Base-by-base conservation (phyloP, 2,797 vertebrate genomes). In the Acanthornis magna region DNA sequence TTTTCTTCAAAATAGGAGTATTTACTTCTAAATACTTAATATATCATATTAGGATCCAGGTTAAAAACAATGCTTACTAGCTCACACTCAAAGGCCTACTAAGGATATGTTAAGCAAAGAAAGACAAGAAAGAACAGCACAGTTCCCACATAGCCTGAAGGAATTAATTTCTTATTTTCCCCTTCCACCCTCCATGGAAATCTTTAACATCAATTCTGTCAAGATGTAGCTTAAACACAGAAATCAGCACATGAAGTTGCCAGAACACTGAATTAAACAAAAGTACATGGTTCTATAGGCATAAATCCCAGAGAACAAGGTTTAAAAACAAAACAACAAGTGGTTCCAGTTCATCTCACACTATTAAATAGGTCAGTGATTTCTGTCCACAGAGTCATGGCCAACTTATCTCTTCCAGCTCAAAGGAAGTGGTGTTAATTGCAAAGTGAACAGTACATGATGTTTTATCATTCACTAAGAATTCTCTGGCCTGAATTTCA, bases 401-500 rank as follows among this genome's bases (percentile, higher is more conserved):
- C 38, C 85, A 91, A 63, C 29, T 92, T 89, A 57, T 36, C 42
- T 71, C 38, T 94, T 91, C 50, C 62, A 89, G 32, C 27, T 78
- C 61, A 81, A 77, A 80, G 57, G 72, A 85, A 81, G 30, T 72
- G 70, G 16, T 61, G 65, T 72, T 94, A 91, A 95, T 84, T 86
- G 60, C 65, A 86, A 68, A 93, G 22, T n/a, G 85, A 91, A 78
- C 11, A 16, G 34, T 76, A 84, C 45, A 72, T 58, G 32, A 63
- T 86, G 38, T 91, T 94, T 95, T 73, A 68, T 32, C 5, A 2
- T 90, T 94, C 26, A 47, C 65, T 77, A 50, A 76, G 62, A 91
- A 75, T 88, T 75, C 83, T 90, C 40, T 95, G 91, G 89, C 90
- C 80, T 88, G 58, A 81, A 78, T 78, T 95, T 95, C 65, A 94